Conservation (phyloP, 2,888 invertebrate species). For the Tetropium fuscum region DNA sequence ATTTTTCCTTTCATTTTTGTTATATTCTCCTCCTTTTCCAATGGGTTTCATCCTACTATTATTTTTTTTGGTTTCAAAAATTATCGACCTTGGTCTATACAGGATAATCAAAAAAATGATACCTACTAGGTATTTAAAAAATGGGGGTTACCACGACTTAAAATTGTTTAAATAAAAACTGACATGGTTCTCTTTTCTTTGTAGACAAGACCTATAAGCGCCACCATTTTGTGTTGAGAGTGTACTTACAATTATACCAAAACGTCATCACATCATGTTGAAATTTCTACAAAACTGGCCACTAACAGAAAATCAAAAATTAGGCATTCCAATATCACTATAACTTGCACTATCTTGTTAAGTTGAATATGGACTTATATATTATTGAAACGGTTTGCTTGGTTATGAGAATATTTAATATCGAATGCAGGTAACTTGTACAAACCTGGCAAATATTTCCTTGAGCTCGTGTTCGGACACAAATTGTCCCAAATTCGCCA, state of each 20-base stretch:
- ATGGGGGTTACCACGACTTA: too few relatives aligned
- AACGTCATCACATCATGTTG: slow-evolving; percentile 51
- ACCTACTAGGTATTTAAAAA: too few relatives aligned
- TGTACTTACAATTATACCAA: slow-evolving; percentile 12
- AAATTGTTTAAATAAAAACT: too few relatives aligned
- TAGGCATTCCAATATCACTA: slow-evolving; percentile 48
- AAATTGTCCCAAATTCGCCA: slow-evolving; percentile 97
- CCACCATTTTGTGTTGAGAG: background rate
- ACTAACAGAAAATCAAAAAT: slow-evolving; percentile 48
- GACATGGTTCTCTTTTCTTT: too few relatives aligned
- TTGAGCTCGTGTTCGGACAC: slow-evolving; percentile 98
- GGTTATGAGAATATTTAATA: slow-evolving; percentile 9
- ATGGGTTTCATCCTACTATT: too few relatives aligned
- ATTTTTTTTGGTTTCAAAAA: too few relatives aligned
- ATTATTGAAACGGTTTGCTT: slow-evolving; percentile 8
- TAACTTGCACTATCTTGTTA: slow-evolving; percentile 54
- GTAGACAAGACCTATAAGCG: background rate
- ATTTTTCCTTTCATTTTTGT: too few relatives aligned
- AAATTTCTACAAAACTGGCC: slow-evolving; percentile 55
- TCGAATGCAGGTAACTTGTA: slow-evolving; percentile 5
- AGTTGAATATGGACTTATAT: background rate
- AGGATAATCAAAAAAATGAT: too few relatives aligned
- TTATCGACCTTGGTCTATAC: too few relatives aligned
- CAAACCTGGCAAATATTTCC: slow-evolving; percentile 96
- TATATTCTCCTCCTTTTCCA: too few relatives aligned